Conservation (phyloP, 2,888 invertebrate genomes). For the Nomada fabriciana region DNA sequence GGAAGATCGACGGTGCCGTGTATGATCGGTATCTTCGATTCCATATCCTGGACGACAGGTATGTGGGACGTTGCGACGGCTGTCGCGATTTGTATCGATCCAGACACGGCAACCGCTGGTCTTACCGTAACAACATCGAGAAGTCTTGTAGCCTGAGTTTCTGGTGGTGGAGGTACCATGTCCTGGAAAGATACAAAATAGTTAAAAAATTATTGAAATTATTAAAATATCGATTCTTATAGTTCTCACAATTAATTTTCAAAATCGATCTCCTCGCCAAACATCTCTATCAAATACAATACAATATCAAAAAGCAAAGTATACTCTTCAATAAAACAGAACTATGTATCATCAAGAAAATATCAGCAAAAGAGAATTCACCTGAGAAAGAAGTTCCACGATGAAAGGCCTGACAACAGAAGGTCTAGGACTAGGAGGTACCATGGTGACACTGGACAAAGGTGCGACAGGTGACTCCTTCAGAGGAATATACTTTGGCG, state of each 20-base stretch:
- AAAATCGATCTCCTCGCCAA: no score
- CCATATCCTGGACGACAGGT: conserved; percentile 80
- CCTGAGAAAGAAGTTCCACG: conserved; percentile 81
- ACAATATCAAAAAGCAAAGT: no score
- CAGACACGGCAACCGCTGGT: conserved; percentile 80
- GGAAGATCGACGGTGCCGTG: conserved; percentile 83
- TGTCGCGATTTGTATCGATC: conserved; percentile 82
- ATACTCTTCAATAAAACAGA: not conserved
- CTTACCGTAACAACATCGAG: conserved; percentile 78
- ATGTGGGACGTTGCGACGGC: conserved; percentile 82
- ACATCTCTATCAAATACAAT: no score
- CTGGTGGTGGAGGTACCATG: conserved; percentile 81
- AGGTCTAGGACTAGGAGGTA: conserved; percentile 77
- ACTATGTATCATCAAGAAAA: not conserved
- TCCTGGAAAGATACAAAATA: conserved; percentile 70
- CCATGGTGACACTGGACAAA: conserved; percentile 76
- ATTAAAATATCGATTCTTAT: no score
- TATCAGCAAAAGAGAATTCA: conserved; percentile 40
- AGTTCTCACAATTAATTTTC: not conserved
- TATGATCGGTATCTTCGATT: conserved; percentile 82
- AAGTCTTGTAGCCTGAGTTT: conserved; percentile 72
- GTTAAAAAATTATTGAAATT: not conserved
- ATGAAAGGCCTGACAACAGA: conserved; percentile 79
- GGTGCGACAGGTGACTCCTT: conserved; percentile 76
- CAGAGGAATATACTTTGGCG: conserved; percentile 80